Evolutionary conservation across 2,113 vertebrate genomes (phyloP).

Genomic region (Leuciscus idus): DNA sequence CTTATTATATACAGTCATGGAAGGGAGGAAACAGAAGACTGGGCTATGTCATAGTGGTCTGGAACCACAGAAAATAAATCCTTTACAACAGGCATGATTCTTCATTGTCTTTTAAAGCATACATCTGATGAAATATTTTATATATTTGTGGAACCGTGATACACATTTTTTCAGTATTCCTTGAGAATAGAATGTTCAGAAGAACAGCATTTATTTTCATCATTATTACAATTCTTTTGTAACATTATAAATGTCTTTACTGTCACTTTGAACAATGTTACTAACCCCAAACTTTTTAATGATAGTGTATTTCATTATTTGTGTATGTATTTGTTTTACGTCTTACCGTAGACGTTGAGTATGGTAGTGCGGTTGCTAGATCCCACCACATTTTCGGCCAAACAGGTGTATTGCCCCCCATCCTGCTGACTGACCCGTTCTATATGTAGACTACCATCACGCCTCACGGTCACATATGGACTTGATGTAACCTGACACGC

Average conservation of each 20-base stretch:
- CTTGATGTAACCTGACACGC: slow-evolving; percentile 82
- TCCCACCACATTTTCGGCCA: slow-evolving; percentile 86
- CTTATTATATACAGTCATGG: slow-evolving; percentile 2
- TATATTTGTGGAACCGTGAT: not conserved
- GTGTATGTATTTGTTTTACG: not conserved
- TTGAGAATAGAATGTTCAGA: not conserved
- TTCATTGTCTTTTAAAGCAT: not conserved
- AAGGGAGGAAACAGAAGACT: not conserved
- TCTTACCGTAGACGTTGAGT: slow-evolving; percentile 84
- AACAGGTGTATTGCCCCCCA: slow-evolving; percentile 86
- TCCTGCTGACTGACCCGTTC: slow-evolving; percentile 87
- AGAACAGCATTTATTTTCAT: not conserved
- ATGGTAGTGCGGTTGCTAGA: slow-evolving; percentile 84
- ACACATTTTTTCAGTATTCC: not conserved
- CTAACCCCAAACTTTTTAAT: too few relatives aligned
- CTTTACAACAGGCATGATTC: not conserved
- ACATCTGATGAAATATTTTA: too few relatives aligned
- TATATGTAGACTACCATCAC: slow-evolving; percentile 92
- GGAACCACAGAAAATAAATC: not conserved
- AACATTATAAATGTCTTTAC: too few relatives aligned
- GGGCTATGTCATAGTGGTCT: not conserved
- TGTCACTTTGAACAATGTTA: too few relatives aligned
- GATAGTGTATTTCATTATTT: not conserved
- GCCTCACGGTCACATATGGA: slow-evolving; percentile 84
- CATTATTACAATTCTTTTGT: too few relatives aligned